phyloP scores from a whole-genome alignment of 1,140 invertebrate species.

The Philaenus spumarius region DNA sequence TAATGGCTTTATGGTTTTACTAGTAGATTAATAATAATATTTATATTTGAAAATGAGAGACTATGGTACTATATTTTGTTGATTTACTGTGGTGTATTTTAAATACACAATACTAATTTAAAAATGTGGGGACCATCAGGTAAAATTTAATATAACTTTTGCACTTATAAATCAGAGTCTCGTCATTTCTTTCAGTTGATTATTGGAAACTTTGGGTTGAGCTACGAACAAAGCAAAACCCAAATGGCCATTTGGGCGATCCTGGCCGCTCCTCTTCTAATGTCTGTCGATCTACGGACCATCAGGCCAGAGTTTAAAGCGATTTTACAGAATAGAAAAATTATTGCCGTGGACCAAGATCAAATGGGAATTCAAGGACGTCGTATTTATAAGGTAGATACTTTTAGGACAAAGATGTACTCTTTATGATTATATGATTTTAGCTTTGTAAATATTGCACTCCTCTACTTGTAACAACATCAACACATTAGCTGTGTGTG shows the following conservation, averaged over 20 bases:
- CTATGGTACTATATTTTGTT: no score
- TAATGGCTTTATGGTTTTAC: no score
- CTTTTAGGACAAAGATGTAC: not conserved
- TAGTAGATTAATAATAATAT: no score
- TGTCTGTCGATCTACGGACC: conserved; percentile 91
- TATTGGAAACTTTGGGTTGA: conserved; percentile 93
- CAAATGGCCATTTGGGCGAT: conserved; percentile 99
- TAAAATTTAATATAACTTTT: no score
- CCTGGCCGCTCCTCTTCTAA: conserved; percentile 88
- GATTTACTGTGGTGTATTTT: no score
- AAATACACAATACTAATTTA: no score
- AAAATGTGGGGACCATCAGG: no score
- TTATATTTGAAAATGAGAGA: no score
- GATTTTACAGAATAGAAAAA: conserved; percentile 87
- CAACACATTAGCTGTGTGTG: no score
- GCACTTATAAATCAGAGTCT: no score
- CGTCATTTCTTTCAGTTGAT: conserved; percentile 71
- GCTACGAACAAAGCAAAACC: conserved; percentile 90
- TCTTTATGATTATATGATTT: not conserved
- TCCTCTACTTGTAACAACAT: no score
- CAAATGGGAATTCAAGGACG: conserved; percentile 81
- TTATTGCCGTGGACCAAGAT: conserved; percentile 96
- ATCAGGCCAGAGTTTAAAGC: conserved; percentile 86
- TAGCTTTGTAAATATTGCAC: no score
- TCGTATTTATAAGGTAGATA: conserved; percentile 66